Evolutionary conservation across 2,113 vertebrate genomes (phyloP), one percentile per base, ranked within the genome.

Genomic region (Hippocampus mohnikei): DNA sequence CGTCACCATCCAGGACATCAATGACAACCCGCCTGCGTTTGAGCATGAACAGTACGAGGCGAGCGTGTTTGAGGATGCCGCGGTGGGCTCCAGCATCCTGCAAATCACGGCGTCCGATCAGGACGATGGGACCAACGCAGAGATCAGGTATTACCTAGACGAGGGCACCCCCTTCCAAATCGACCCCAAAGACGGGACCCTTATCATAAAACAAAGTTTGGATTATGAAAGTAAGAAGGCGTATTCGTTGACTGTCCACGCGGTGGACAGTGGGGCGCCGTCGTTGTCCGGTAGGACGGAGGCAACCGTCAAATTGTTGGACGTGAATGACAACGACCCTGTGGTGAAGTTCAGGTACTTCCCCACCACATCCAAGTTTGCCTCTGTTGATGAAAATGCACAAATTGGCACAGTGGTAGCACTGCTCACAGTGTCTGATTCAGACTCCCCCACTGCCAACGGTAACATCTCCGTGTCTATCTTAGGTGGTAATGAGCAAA

Each of bases 381-480:
- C 97, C 27, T 98, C 97, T 0, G 97, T 99, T 0, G 97, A 99
- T 8, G 97, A 99, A 84, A 98, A 98, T 0, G 97, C 97, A 0
- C 95, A 96, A 42, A 94, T 96, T 0, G 97, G 97, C 72, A 98
- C 96, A 0, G 97, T 99, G 21, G 97, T 98, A 55, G 97, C 97
- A 1, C 74, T 99, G 67, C 88, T 99, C 82, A 99, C 97, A 0
- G 97, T 98, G 25, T 98, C 96, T 0, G 97, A 99, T 41, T 94
- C 97, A 0, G 97, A 99, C 81, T 98, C 97, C 0, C 89, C 96
- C 0, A 86, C 91, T 0, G 97, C 97, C 73, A 99, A 99, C 0
- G 97, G 97, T 1, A 98, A 98, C 85, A 95, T 99, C 78, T 98
- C 96, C 0, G 97, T 99, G 66, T 95, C 95, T 0, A 98, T 99